Evolutionary conservation across 2,113 vertebrate genomes (phyloP), one percentile per base, ranked within the genome.

Genomic region (Rattus rattus): DNA sequence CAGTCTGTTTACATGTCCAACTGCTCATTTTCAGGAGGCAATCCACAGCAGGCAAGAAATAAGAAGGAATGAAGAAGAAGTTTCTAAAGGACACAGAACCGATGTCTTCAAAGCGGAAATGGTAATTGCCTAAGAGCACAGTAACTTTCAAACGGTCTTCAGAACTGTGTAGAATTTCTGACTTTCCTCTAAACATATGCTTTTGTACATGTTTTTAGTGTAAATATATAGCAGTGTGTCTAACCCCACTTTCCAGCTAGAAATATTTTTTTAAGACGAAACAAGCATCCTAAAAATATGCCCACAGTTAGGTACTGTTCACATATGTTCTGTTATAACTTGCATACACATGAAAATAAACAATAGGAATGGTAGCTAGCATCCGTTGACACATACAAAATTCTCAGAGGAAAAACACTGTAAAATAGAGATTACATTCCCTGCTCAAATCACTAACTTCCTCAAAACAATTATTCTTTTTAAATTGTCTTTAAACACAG

Each of bases 41-140:
- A 98, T 98, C 93, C 98, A 92, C 91, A 98, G 98, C 83, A 99
- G 83, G 95, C 98, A 95, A 75, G 96, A 98, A 97, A 90, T 92
- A 80, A 94, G 96, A 79, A 91, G 77, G 94, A 99, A 98, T 94
- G 96, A 98, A 98, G 92, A 97, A 98, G 97, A 33, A 89, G 91
- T 94, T 90, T 98, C 98, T 94, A 98, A 97, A 98, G 94, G 98
- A 97, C 94, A 77, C 70, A 98, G 99, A 97, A 98, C 56, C 65
- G 96, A 98, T 98, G 95, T 98, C 97, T 98, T 98, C 97, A 98
- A 99, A 96, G 98, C 98, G 98, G 98, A 99, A 96, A 98, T 97
- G 99, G 99, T 99, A 99, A 98, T 11, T 95, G 28, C 75, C 96
- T 95, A 16, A 89, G 94, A 96, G 96, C 63, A 93, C 10, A 86